Percentiles rank a stretch among this genome's conserved stretches.
Conservation (phyloP, 92 coral and sea anemone genomes). For the Heteractis magnifica region DNA sequence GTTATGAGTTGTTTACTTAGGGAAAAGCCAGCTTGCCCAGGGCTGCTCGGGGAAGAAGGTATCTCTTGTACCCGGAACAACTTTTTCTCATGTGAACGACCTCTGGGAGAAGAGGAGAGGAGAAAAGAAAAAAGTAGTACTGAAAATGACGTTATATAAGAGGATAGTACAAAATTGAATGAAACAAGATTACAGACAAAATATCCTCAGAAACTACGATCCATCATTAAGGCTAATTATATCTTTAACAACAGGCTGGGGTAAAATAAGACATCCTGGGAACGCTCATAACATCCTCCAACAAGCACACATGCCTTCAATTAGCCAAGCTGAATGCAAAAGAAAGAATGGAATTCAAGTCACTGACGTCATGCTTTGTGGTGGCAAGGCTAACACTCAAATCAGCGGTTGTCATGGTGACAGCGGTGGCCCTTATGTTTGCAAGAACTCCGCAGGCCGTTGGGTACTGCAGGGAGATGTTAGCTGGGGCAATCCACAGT, state of each 20-base stretch:
- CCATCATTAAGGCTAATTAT: too few species aligned
- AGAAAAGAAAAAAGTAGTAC: too few species aligned
- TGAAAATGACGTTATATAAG: too few species aligned
- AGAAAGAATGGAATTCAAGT: conserved; percentile 39
- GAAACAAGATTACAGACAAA: too few species aligned
- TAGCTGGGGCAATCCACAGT: conserved; percentile 67
- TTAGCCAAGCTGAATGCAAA: conserved; percentile 61
- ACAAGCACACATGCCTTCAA: conserved; percentile 85
- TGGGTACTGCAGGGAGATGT: conserved; percentile 81
- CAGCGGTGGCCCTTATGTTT: conserved; percentile 84
- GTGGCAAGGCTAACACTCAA: conserved; percentile 45
- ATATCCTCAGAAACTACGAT: too few species aligned
- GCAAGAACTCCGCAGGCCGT: conserved; percentile 59
- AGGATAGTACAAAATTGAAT: too few species aligned
- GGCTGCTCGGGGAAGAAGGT: too few species aligned
- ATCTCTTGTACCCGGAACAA: too few species aligned
- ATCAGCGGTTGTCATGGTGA: conserved; percentile 84
- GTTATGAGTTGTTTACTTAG: too few species aligned
- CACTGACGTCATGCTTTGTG: conserved; percentile 63
- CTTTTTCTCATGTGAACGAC: too few species aligned
- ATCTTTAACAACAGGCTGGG: conserved; percentile 63
- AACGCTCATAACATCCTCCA: conserved; percentile 80
- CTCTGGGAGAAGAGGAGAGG: too few species aligned
- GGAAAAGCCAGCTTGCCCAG: too few species aligned
- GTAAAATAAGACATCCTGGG: conserved; percentile 92